Evolutionary conservation across 2,888 invertebrate species (phyloP).

Genomic region (Barypeithes pellucidus): DNA sequence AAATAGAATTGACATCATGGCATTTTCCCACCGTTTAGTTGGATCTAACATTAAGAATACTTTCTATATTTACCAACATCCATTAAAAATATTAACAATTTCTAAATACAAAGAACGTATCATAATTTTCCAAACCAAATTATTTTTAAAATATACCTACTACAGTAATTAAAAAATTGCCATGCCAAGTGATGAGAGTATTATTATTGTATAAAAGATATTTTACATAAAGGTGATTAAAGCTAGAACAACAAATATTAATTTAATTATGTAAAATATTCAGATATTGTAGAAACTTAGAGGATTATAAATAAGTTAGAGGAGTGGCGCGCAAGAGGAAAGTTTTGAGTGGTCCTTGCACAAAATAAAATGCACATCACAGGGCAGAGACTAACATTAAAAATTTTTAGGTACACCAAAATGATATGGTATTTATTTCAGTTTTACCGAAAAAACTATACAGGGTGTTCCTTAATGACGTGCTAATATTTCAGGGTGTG

Average conservation of each 20-base stretch:
- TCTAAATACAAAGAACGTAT: too few relatives aligned
- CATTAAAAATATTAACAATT: too few relatives aligned
- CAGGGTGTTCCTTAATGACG: too few relatives aligned
- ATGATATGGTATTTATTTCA: slow-evolving; percentile 18
- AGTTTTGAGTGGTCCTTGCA: slow-evolving; percentile 88
- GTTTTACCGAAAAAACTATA: too few relatives aligned
- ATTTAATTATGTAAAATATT: slow-evolving; percentile 35
- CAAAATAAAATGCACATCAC: slow-evolving; percentile 72
- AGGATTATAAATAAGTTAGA: slow-evolving; percentile 61
- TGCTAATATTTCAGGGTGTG: too few relatives aligned
- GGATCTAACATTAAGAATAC: too few relatives aligned
- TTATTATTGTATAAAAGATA: slow-evolving; percentile 11
- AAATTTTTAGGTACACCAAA: slow-evolving; percentile 56
- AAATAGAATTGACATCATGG: too few relatives aligned
- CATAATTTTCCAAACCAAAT: not conserved
- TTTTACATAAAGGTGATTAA: slow-evolving; percentile 18
- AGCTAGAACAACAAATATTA: not conserved
- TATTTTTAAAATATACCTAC: not conserved
- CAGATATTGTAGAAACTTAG: slow-evolving; percentile 1
- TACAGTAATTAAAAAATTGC: slow-evolving; percentile 7
- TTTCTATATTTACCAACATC: too few relatives aligned
- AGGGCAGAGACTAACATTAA: slow-evolving; percentile 70
- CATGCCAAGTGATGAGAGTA: slow-evolving; percentile 52
- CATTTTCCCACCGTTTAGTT: too few relatives aligned
- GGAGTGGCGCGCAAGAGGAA: slow-evolving; percentile 73